These are phyloP conservation scores for Apis mellifera DNA, from an alignment of 1,140 invertebrate genomes.

Conservation along the genomic window Amel_HAv3.1 CM009933.2:13387501-13388000, in stretches of 20 bases:
- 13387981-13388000: conserved; percentile 1
- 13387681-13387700: neutral
- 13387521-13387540: too few relatives aligned
- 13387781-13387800: conserved; percentile 39
- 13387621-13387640: too few relatives aligned
- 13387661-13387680: neutral
- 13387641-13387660: neutral
- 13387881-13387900: neutral
- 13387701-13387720: neutral
- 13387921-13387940: neutral
- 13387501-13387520: too few relatives aligned
- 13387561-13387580: too few relatives aligned
- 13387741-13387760: conserved; percentile 5
- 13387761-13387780: conserved; percentile 41
- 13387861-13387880: conserved; percentile 15
- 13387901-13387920: too few relatives aligned
- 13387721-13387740: neutral
- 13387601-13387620: too few relatives aligned
- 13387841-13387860: neutral
- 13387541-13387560: too few relatives aligned
- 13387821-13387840: neutral
- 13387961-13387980: neutral
- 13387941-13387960: neutral
- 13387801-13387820: conserved; percentile 10
- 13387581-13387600: too few relatives aligned